phyloP scores from a whole-genome alignment of 2,888 invertebrate species.

The Melieria crassipennis region DNA sequence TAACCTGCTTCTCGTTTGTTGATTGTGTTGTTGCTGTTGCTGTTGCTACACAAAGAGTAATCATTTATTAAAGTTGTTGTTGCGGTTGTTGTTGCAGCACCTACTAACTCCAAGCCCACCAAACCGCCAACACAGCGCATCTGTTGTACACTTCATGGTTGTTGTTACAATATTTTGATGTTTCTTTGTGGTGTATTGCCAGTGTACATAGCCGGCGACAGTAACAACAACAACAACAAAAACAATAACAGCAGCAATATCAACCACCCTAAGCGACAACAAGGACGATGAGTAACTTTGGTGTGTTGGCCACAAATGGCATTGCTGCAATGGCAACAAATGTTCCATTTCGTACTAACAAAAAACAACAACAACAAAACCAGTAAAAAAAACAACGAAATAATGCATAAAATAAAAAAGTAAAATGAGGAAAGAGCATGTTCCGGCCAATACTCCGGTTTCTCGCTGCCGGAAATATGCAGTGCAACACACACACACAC shows the following conservation, averaged over 20 bases:
- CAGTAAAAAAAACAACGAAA: conserved; percentile 32
- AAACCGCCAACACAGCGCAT: not conserved
- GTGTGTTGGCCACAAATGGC: conserved; percentile 18
- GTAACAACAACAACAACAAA: conserved; percentile 12
- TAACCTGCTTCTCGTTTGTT: conserved; percentile 36
- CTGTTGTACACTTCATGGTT: not conserved
- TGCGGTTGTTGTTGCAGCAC: conserved; percentile 15
- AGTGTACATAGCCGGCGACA: conserved; percentile 24
- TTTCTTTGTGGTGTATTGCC: conserved; percentile 29
- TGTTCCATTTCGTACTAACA: conserved; percentile 41
- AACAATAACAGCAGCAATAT: conserved; percentile 15
- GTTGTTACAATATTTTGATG: conserved; percentile 21
- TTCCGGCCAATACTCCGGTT: conserved; percentile 47
- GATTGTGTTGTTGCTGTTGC: not conserved
- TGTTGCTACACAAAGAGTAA: too few species aligned
- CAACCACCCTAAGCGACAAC: conserved; percentile 13
- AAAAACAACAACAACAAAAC: conserved; percentile 42
- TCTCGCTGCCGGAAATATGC: conserved; percentile 33
- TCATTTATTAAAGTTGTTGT: too few species aligned
- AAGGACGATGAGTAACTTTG: not conserved
- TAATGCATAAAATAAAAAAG: conserved; percentile 30
- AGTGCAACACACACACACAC: conserved; percentile 26
- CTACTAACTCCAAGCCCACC: not conserved
- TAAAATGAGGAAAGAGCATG: conserved; percentile 31
- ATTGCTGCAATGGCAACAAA: conserved; percentile 40